Evolutionary conservation across 2,888 invertebrate species (phyloP).

Genomic region (Synergus laeviventris): DNA sequence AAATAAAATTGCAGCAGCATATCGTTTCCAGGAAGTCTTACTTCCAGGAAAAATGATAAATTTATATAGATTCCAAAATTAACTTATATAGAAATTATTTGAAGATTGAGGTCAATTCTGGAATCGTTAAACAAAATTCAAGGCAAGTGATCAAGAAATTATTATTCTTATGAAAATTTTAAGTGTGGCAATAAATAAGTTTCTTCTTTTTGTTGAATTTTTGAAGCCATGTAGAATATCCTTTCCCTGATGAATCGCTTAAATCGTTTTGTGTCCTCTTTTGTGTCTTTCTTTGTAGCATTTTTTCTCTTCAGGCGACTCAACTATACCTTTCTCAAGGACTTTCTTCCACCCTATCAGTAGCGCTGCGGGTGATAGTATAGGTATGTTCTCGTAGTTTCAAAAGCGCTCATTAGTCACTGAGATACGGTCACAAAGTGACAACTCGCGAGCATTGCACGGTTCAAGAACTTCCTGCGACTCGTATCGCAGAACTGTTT

Average conservation of each 20-base stretch:
- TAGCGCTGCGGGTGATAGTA: conserved; percentile 17
- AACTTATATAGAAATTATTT: neutral
- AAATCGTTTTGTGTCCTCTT: neutral
- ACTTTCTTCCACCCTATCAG: conserved; percentile 32
- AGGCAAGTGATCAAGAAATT: neutral
- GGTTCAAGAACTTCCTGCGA: conserved; percentile 71
- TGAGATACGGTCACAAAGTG: conserved; percentile 70
- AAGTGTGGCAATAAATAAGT: neutral
- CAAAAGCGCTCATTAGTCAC: conserved; percentile 72
- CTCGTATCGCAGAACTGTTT: conserved; percentile 66
- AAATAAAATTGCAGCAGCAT: neutral
- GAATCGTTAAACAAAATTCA: neutral
- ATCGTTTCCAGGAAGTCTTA: conserved; percentile 4
- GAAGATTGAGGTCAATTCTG: neutral
- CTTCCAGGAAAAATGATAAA: neutral
- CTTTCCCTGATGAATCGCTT: conserved; percentile 2
- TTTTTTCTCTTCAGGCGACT: neutral
- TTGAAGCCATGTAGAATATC: neutral
- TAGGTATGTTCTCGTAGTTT: conserved; percentile 57
- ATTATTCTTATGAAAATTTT: neutral
- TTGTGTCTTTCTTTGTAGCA: neutral
- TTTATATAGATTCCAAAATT: no score
- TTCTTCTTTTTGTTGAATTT: neutral
- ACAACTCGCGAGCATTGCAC: conserved; percentile 63
- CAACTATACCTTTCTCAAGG: conserved; percentile 20